Base-by-base conservation (phyloP, 2,888 invertebrate species). In the Aplocera efformata region DNA sequence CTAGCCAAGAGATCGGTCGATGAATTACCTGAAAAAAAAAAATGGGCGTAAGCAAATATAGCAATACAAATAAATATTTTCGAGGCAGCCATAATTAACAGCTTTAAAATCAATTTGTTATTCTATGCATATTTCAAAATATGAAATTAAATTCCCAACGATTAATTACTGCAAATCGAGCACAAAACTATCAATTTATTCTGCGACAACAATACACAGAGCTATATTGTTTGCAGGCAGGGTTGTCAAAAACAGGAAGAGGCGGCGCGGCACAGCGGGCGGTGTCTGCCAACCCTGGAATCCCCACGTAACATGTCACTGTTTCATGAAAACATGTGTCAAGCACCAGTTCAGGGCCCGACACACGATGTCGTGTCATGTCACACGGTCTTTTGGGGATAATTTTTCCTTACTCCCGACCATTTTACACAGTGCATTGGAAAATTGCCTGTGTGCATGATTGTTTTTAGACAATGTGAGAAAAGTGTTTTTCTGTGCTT, bases 211-310 rank as follows among this genome's bases (percentile, higher is more conserved):
- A 63, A 64, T 62, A 60, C 58, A 50, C 50, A 50, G 49, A 49
- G 56, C 46, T 36, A 45, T 50, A 53, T 62, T 66, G 68, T 74
- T 66, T 60, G 57, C 59, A 58, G 67, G 60, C 69, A 73, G 68
- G 72, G 77, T 58, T 79, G 80, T 79, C 81, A 79, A 55, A 60
- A 59, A 42, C 79, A 80, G 72, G 60, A 63, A 56, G 51, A 46
- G 52, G 39, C 57, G 60, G 56, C 52, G 47, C 47, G 46, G 38
- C 61, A 41, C 70, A 63, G 63, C 67, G 64, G 72, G 72, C 57
- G 48, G 53, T 50, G 36, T 53, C 35, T 54, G 56, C 48, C 60
- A 72, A 40, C 69, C 73, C 70, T 70, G 54, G 53, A 47, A 40
- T 33, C 32, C 35, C 37, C 21, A 27, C 66, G 65, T 60, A 72